These are phyloP conservation scores for Ephialtes manifestator DNA, from an alignment of 2,888 invertebrate species.

Conservation along the genomic window DNA sequence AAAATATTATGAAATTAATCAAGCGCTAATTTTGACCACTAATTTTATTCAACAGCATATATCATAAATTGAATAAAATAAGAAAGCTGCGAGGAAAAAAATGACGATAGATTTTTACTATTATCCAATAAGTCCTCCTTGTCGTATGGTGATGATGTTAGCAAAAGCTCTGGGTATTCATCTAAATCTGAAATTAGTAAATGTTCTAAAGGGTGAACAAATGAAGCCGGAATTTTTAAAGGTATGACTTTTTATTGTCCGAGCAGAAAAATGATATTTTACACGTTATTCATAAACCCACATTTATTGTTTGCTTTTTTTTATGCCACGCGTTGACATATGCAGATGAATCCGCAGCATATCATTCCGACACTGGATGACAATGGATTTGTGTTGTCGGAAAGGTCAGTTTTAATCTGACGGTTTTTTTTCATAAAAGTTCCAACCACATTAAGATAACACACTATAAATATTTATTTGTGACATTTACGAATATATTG, in stretches of 20 bases:
- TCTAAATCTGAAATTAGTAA: slow-evolving; percentile 89
- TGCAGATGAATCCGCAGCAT: slow-evolving; percentile 94
- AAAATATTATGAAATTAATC: too few species aligned
- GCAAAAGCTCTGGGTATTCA: slow-evolving; percentile 90
- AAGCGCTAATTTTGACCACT: neutral
- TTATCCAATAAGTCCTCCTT: slow-evolving; percentile 89
- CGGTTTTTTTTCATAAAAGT: neutral
- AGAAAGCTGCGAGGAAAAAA: neutral
- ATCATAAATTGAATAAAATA: neutral
- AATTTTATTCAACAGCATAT: neutral
- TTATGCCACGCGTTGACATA: slow-evolving; percentile 19
- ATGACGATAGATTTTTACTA: slow-evolving; percentile 89
- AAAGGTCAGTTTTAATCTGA: slow-evolving; percentile 87
- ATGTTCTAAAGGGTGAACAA: slow-evolving; percentile 89
- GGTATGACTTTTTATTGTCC: slow-evolving; percentile 85
- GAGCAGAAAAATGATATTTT: neutral
- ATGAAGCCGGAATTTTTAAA: slow-evolving; percentile 90
- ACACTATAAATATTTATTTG: neutral
- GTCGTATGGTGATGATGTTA: slow-evolving; percentile 89
- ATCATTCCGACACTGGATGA: slow-evolving; percentile 94
- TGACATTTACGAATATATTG: neutral
- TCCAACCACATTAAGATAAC: neutral
- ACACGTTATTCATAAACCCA: slow-evolving; percentile 3
- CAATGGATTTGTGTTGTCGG: slow-evolving; percentile 93
- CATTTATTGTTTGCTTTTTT: neutral